Percentiles rank a stretch among this genome's conserved stretches.
Evolutionary conservation across 2,888 invertebrate genomes (phyloP).

Genomic region (Morpho helenor): DNA sequence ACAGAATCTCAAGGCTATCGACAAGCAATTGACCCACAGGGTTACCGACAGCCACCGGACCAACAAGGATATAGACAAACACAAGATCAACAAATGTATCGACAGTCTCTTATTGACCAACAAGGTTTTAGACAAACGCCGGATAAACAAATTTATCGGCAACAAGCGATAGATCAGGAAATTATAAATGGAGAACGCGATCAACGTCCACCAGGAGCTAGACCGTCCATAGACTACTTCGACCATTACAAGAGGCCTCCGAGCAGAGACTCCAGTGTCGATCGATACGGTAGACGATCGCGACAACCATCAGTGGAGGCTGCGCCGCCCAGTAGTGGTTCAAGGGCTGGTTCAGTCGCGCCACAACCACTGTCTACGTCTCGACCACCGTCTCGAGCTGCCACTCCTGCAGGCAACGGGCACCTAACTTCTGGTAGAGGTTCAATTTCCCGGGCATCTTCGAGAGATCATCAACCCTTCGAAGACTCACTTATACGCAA

Average conservation of each 20-base stretch:
- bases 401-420: constrained; percentile 81
- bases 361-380: constrained; percentile 87
- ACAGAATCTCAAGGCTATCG: constrained; percentile 43
- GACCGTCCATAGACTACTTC: constrained; percentile 91
- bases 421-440: constrained; percentile 81
- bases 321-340: constrained; percentile 66
- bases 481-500: constrained; percentile 91
- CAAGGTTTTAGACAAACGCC: constrained; percentile 64
- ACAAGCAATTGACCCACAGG: constrained; percentile 43
- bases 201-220: constrained; percentile 50
- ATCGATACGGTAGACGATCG: constrained; percentile 88
- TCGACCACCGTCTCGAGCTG: constrained; percentile 74
- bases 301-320: constrained; percentile 90
- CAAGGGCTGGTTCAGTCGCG: constrained; percentile 86
- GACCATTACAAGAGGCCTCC: constrained; percentile 96
- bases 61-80: constrained; percentile 72
- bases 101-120: constrained; percentile 51
- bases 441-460: constrained; percentile 72
- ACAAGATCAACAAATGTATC: constrained; percentile 68
- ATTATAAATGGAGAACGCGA: constrained; percentile 60
- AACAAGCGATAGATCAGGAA: constrained; percentile 47
- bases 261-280: constrained; percentile 92
- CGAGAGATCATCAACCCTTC: constrained; percentile 82
- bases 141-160: constrained; percentile 47
- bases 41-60: constrained; percentile 52